Percentiles rank a stretch among this genome's conserved stretches.
Conservation (phyloP, 2,888 invertebrate genomes). For the Pterostichus niger region DNA sequence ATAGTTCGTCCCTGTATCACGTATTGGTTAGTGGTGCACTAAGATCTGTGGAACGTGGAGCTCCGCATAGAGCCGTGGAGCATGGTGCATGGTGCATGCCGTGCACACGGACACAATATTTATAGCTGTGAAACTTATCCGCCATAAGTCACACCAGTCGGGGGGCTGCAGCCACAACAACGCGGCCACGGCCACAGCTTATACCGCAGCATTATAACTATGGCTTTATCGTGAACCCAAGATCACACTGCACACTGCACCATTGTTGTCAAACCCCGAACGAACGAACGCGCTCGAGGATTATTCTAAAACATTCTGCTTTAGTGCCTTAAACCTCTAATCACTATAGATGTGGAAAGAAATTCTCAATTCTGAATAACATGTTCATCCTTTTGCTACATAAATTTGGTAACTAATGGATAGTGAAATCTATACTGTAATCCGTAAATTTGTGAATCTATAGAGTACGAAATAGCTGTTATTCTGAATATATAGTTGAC, state of each 20-base stretch:
- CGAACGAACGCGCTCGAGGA: background rate
- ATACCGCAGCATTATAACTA: conserved; percentile 20
- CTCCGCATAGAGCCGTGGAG: conserved; percentile 25
- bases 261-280: conserved; percentile 30
- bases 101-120: conserved; percentile 72
- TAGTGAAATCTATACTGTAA: too few species aligned
- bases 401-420: too few species aligned
- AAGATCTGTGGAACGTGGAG: background rate
- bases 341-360: too few species aligned
- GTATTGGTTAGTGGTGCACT: background rate
- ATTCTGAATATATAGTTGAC: too few species aligned
- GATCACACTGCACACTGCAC: conserved; percentile 24
- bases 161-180: conserved; percentile 57
- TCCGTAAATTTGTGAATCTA: too few species aligned
- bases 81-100: conserved; percentile 13
- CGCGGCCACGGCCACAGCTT: conserved; percentile 11
- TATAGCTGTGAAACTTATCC: conserved; percentile 75
- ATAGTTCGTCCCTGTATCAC: conserved; percentile 53
- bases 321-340: too few species aligned
- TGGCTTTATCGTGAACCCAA: conserved; percentile 45
- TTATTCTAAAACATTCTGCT: conserved; percentile 12
- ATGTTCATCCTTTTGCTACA: too few species aligned
- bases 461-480: too few species aligned
- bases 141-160: conserved; percentile 74
- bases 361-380: too few species aligned